Base-by-base conservation (phyloP, 2,113 vertebrate species). In the Anhinga anhinga region DNA sequence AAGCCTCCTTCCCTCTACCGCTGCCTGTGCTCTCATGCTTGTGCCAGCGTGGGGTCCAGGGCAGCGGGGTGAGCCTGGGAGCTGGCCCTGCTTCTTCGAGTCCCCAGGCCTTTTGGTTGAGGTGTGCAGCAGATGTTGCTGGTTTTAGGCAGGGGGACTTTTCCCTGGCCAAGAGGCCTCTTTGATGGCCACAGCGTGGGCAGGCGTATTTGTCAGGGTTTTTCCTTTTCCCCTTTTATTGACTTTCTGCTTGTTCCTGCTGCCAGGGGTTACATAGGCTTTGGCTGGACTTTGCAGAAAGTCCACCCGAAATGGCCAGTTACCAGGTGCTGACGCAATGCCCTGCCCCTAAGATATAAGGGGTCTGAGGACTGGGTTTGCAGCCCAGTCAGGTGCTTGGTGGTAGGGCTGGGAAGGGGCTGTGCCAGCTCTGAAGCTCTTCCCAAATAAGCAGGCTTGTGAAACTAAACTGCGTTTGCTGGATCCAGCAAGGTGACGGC, bases 351-450 rank as follows among this genome's bases (percentile, higher is more conserved):
- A 21, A 55, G 50, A 59, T 29, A 90, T 0, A 21, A 87, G 18
- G 63, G 45, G 18, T 8, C 25, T 7, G 40, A 73, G 2, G 29
- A 7, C 3, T 0, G 2, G 55, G 7, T 47, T 44, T 49, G 84
- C 72, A 94, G 77, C 72, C 27, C 0, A 0, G 8, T 1, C 0
- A 7, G 56, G 66, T 40, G 56, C 1, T 6, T 1, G n/a, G 52
- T 38, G 52, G 11, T 1, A 6, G 52, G 80, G 79, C 58, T 88
- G 73, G 69, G 22, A 69, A 21, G n/a, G 38, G 74, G 56, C 70
- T 22, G 76, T 16, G 53, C 66, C 92, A 62, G 65, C 70, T 44
- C 86, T 53, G 42, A 21, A 90, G 49, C 88, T 53, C 52, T 15
- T 29, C 72, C 82, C 2, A 4, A 92, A 13, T 17, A 53, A 91